These are phyloP conservation scores for Tetragnatha versicolor DNA, from an alignment of 1,140 invertebrate genomes.

Conservation along the genomic window DNA sequence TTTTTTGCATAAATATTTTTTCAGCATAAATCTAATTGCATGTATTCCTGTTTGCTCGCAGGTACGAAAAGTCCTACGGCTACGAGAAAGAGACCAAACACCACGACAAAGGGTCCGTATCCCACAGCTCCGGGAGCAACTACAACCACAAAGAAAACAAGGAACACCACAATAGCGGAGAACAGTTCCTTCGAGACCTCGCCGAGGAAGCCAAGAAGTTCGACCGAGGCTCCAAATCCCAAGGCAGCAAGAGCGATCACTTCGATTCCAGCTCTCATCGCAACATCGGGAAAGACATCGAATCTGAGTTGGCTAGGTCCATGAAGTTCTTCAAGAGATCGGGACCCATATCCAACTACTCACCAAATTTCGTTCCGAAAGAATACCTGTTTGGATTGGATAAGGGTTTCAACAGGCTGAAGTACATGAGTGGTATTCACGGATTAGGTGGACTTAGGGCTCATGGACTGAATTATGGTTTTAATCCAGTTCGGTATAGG, in stretches of 20 bases:
- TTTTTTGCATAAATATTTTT: too few species aligned
- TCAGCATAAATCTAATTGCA: too few species aligned
- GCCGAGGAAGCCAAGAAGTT: constrained; percentile 11
- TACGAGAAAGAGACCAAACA: constrained; percentile 33
- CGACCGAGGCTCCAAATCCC: neutral
- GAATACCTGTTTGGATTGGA: constrained; percentile 13
- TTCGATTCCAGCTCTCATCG: neutral
- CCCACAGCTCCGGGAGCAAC: neutral
- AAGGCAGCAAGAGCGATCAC: neutral
- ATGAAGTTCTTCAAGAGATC: constrained; percentile 9
- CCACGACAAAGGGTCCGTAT: constrained; percentile 8
- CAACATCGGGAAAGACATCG: constrained; percentile 12
- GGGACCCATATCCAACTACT: neutral
- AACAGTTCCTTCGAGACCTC: constrained; percentile 15
- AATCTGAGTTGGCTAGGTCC: neutral
- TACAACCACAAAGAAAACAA: constrained; percentile 15
- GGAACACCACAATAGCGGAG: neutral
- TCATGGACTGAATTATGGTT: constrained; percentile 5
- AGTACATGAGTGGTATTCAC: constrained; percentile 5
- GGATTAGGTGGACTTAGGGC: constrained; percentile 24
- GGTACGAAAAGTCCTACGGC: constrained; percentile 44
- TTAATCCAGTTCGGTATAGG: constrained; percentile 24
- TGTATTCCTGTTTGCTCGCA: too few species aligned
- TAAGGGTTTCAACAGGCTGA: neutral
- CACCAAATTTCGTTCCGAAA: constrained; percentile 20